Percentiles rank a stretch among this genome's conserved stretches.
phyloP scores from a whole-genome alignment of 1,140 invertebrate species.

The Drosophila saltans region DNA sequence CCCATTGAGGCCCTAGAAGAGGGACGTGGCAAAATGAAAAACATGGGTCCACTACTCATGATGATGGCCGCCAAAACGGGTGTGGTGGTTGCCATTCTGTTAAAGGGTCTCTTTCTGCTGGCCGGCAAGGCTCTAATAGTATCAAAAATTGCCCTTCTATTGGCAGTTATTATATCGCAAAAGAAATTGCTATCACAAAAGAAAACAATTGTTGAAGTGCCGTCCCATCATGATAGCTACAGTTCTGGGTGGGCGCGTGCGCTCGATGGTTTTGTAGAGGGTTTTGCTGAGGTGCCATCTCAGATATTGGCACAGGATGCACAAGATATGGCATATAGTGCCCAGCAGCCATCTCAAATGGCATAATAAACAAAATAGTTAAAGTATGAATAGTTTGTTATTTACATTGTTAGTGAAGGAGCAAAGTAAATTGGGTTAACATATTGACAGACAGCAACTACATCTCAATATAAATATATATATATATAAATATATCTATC shows the following conservation, averaged over 20 bases:
- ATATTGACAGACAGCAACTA: conserved; percentile 20
- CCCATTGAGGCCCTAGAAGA: conserved; percentile 85
- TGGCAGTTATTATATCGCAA: conserved; percentile 91
- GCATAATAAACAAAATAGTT: conserved; percentile 53
- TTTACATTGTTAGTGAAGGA: conserved; percentile 48
- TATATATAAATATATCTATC: conserved; percentile 24
- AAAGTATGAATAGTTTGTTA: conserved; percentile 41
- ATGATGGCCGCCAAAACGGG: conserved; percentile 91
- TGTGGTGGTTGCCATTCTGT: conserved; percentile 89
- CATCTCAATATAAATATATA: conserved; percentile 33
- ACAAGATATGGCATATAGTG: conserved; percentile 87
- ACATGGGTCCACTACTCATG: conserved; percentile 89
- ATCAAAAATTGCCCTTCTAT: conserved; percentile 91
- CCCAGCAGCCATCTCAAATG: conserved; percentile 83
- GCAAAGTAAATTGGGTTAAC: conserved; percentile 56
- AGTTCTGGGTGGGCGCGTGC: conserved; percentile 86
- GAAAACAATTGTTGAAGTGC: conserved; percentile 90
- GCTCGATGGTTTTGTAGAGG: conserved; percentile 84
- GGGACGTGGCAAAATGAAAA: conserved; percentile 89
- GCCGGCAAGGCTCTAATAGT: conserved; percentile 92
- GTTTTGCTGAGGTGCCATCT: conserved; percentile 74
- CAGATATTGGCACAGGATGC: conserved; percentile 83
- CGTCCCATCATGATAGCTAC: conserved; percentile 85
- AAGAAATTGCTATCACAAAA: conserved; percentile 91
- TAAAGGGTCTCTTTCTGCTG: conserved; percentile 90